These are phyloP conservation scores for Oligia fasciuncula DNA, from an alignment of 2,888 invertebrate genomes.

Conservation along the genomic window DNA sequence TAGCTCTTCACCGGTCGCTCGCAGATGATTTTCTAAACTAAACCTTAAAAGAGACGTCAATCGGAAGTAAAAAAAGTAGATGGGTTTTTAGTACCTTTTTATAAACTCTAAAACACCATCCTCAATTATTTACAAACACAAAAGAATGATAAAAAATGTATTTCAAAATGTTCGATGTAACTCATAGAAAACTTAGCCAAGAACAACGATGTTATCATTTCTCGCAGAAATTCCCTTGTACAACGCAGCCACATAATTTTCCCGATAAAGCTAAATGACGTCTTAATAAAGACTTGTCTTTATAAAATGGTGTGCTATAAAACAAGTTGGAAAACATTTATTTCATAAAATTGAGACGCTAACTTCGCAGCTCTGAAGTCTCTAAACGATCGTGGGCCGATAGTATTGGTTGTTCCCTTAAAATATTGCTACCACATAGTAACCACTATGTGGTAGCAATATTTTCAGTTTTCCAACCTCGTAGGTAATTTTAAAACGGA, in stretches of 20 bases:
- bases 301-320: constrained; percentile 60
- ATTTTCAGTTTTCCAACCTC: constrained; percentile 56
- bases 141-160: neutral
- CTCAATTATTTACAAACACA: neutral
- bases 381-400: constrained; percentile 74
- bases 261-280: constrained; percentile 56
- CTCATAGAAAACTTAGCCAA: constrained; percentile 14
- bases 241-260: constrained; percentile 50
- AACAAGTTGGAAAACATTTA: constrained; percentile 64
- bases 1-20: neutral
- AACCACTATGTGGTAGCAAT: constrained; percentile 2
- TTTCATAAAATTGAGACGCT: constrained; percentile 76
- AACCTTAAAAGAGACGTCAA: neutral
- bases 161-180: neutral
- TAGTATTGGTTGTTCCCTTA: constrained; percentile 77
- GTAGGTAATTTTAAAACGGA: constrained; percentile 37
- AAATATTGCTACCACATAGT: constrained; percentile 72
- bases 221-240: constrained; percentile 32
- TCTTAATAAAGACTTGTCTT: constrained; percentile 65
- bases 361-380: constrained; percentile 72
- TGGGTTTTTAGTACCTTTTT: neutral
- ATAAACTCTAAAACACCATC: neutral
- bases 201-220: constrained; percentile 29
- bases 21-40: neutral
- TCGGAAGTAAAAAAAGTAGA: neutral